Base-by-base conservation (phyloP, 2,797 vertebrate genomes). In the Poecilia picta region DNA sequence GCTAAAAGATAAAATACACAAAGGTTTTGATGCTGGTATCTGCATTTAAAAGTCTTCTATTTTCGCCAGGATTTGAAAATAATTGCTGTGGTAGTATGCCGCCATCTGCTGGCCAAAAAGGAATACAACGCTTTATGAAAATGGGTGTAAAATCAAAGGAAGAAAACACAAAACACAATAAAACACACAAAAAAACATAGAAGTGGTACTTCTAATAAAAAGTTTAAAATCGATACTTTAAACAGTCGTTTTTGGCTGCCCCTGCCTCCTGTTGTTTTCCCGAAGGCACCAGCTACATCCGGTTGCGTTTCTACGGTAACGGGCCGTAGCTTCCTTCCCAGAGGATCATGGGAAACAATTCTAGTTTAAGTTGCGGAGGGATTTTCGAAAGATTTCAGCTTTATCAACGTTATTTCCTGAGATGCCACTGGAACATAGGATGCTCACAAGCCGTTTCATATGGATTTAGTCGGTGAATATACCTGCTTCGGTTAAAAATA, bases 371-470 rank as follows among this genome's bases (percentile, higher is more conserved):
- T 85, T 89, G 85, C 87, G 90, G 95, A 95, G 95, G 94, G 95
- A 96, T 90, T 94, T 95, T 96, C 91, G 90, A 95, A 96, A 87
- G 66, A 72, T 85, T 79, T 85, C 13, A 36, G 16, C 23, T 85
- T 86, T 81, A 83, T 36, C 47, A 51, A 8, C 72, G 11, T 11
- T 79, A 64, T 51, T 84, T 77, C 18, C 28, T 2, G 4, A 11
- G 20, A 83, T 55, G 62, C 1, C 0, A 0, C 0, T 2, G 2
- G 5, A 76, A 15, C 13, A 13, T 23, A 28, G 4, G 1, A 13
- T 8, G 10, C 18, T 25, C 1, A 4, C 0, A 4, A n/a, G 49
- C 13, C 7, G 23, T 2, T 18, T 18, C 0, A 4, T 43, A 36
- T 33, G 4, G 59, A 4, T 2, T 25, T 31, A 36, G 12, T 6